A percentile compares a stretch with the other conserved stretches of the same genome.
Evolutionary conservation across 1,140 invertebrate genomes (phyloP).

Genomic region (Drosophila simulans): DNA sequence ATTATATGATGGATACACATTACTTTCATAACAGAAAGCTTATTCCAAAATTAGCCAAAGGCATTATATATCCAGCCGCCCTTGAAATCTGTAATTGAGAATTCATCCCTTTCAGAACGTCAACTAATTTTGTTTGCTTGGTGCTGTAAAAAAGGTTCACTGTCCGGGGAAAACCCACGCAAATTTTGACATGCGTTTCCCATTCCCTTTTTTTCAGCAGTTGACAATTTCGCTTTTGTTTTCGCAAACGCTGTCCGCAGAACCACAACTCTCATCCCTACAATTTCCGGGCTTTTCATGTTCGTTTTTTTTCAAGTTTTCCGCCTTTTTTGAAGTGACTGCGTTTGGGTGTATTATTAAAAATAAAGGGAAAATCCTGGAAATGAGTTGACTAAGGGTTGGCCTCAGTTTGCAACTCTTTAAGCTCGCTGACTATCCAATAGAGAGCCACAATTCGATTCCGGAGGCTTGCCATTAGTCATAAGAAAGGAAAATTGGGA

Average conservation of each 20-base stretch:
- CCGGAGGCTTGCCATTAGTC: conserved; percentile 55
- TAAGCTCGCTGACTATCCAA: conserved; percentile 35
- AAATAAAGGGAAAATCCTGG: conserved; percentile 20
- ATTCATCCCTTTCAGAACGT: conserved; percentile 2
- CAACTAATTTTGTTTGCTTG: background rate
- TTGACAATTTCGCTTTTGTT: conserved; percentile 64
- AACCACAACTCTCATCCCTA: background rate
- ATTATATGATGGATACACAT: background rate
- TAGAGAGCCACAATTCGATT: conserved; percentile 66
- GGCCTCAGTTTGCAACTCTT: conserved; percentile 45
- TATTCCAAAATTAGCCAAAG: too few species aligned
- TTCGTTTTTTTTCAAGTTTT: conserved; percentile 25
- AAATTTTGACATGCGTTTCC: conserved; percentile 55
- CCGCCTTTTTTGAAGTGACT: conserved; percentile 50
- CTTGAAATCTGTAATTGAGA: conserved; percentile 8
- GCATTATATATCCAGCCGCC: background rate
- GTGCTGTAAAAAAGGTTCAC: background rate
- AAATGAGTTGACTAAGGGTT: conserved; percentile 24
- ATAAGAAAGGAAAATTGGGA: conserved; percentile 48
- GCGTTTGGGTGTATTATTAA: conserved; percentile 45
- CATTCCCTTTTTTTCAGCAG: conserved; percentile 2
- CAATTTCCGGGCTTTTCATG: conserved; percentile 33
- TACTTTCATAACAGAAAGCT: too few species aligned
- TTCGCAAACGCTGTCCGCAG: conserved; percentile 42
- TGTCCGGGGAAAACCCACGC: conserved; percentile 29